Base-by-base conservation (phyloP, 1,140 invertebrate species). In the Camponotus floridanus region DNA sequence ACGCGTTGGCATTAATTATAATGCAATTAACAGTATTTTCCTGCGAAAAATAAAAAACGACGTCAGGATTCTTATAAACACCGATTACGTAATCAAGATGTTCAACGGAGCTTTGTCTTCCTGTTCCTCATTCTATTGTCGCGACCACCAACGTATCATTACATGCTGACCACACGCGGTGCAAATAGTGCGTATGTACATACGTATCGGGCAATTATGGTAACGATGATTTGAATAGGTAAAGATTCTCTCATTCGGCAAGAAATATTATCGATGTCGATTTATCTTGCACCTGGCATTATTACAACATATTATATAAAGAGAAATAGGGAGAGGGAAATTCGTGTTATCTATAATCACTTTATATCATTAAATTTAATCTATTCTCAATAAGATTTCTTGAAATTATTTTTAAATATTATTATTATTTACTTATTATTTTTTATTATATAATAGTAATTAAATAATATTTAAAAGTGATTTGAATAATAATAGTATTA, bases 111-210 rank as follows among this genome's bases (percentile, higher is more conserved):
- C 5, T 7, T 51, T 21, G 57, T n/a, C 81, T 85, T 85, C 73
- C 81, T 78, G 21, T 65, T 85, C 73, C 73, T 67, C 59, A 45
- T 85, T 65, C 59, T 78, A 78, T 33, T 76, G 26, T 83, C 55
- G 39, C 31, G 39, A 13, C 21, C 59, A 26, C n/a, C 33, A 31
- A 26, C 45, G 15, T 45, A 13, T 70, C 64, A 80, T 80, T 68
- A 68, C 33, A 5, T 51, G 48, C 48, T 51, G 33, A 18, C 21
- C 45, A 73, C 67, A 83, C 79, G 51, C 51, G 39, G 26, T 8
- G 55, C 18, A 45, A 83, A 62, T 83, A 61, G 33, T 83, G 48
- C 2, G 26, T 39, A 39, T 5, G 5, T 31, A n/a, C 62, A 67
- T 68, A 26, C 45, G 48, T 39, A 70, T 70, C 45, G 48, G 26